Evolutionary conservation across 1,140 invertebrate species (phyloP).

Genomic region (Branchinecta lynchi): DNA sequence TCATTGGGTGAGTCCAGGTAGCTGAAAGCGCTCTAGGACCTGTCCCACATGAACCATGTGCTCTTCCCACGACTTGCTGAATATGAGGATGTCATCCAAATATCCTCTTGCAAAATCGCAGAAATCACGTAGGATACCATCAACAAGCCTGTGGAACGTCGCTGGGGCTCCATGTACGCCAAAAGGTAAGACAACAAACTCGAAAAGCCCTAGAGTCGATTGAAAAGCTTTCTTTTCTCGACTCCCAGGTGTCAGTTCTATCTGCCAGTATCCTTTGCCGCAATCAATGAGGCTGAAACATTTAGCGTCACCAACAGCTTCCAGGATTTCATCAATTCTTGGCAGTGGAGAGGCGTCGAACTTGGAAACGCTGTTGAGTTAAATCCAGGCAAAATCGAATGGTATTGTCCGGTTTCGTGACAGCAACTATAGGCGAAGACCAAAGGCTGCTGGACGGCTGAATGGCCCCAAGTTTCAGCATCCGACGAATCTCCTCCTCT

Average conservation of each 20-base stretch:
- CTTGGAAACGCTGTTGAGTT: conserved; percentile 29
- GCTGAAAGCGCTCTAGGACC: conserved; percentile 26
- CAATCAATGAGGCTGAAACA: conserved; percentile 32
- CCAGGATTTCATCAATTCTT: conserved; percentile 31
- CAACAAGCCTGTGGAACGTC: conserved; percentile 23
- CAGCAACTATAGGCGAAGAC: conserved; percentile 27
- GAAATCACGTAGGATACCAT: conserved; percentile 23
- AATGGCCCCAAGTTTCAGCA: conserved; percentile 13
- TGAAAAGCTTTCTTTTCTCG: conserved; percentile 36
- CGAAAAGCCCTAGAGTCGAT: conserved; percentile 25
- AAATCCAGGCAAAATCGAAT: conserved; percentile 33
- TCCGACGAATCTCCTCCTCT: neutral
- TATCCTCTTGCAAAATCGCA: conserved; percentile 26
- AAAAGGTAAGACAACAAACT: conserved; percentile 27
- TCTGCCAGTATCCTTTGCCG: conserved; percentile 33
- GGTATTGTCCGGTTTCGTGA: conserved; percentile 30
- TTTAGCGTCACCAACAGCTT: conserved; percentile 25
- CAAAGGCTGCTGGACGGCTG: conserved; percentile 23
- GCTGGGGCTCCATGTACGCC: conserved; percentile 27
- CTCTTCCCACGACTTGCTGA: conserved; percentile 26
- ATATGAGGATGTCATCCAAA: conserved; percentile 35
- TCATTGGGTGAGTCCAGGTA: conserved; percentile 16
- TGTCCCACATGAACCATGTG: conserved; percentile 29
- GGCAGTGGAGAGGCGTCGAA: conserved; percentile 35
- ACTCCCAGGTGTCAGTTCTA: conserved; percentile 27